Conservation (phyloP, 2,797 vertebrate genomes). For the Ctenochaetus hawaiiensis region DNA sequence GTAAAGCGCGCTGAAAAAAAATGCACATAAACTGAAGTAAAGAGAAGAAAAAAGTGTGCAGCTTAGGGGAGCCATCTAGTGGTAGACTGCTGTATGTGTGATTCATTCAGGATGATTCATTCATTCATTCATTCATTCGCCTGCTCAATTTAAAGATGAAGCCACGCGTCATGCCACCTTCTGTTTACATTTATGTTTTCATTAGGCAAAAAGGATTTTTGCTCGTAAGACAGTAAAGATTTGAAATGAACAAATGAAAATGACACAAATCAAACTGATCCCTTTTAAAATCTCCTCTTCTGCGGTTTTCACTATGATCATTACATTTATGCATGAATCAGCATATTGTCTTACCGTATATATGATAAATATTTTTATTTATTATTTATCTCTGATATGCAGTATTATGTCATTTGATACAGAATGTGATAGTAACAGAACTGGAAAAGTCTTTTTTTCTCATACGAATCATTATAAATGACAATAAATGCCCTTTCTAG, state of each 20-base stretch:
- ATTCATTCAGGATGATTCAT: conserved; percentile 43
- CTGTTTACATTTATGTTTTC: not conserved
- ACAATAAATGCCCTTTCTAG: not conserved
- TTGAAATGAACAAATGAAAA: not conserved
- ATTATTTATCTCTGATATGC: not conserved
- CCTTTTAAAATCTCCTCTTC: not conserved
- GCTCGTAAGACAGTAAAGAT: too few species aligned
- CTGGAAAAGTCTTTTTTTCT: not conserved
- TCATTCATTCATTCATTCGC: conserved; percentile 53
- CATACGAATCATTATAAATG: not conserved
- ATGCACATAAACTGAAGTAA: not conserved
- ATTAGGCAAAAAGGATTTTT: not conserved
- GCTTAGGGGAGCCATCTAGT: conserved; percentile 49
- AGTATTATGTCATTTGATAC: not conserved
- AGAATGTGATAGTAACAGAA: not conserved
- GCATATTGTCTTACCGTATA: not conserved
- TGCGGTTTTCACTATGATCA: not conserved
- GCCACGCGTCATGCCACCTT: not conserved
- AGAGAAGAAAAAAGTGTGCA: not conserved
- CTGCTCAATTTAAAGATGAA: not conserved
- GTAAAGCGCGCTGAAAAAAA: conserved; percentile 50
- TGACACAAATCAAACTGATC: not conserved
- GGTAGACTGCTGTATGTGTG: conserved; percentile 10
- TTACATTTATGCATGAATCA: not conserved
- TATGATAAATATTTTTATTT: too few species aligned